Percentiles rank a stretch among this genome's conserved stretches.
These are phyloP conservation scores for Drosophila teissieri DNA, from an alignment of 1,140 invertebrate genomes.

Conservation along the genomic window DNA sequence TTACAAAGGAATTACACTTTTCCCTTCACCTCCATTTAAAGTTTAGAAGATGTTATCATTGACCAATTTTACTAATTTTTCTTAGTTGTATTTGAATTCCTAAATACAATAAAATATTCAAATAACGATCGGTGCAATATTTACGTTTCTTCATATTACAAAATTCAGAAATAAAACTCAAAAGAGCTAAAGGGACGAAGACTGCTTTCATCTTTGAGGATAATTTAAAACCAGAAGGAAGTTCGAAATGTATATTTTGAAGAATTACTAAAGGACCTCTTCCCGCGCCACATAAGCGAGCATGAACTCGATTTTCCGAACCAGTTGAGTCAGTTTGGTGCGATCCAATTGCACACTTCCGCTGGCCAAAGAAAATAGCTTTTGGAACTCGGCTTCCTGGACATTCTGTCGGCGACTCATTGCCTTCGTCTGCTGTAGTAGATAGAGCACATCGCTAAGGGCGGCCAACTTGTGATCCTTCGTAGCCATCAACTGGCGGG, in stretches of 20 bases:
- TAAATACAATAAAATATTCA: too few relatives aligned
- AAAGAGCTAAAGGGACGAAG: neutral
- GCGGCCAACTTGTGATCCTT: constrained; percentile 81
- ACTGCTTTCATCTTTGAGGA: constrained; percentile 2
- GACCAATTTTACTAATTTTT: too few relatives aligned
- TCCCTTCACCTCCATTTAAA: too few relatives aligned
- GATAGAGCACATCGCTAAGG: constrained; percentile 87
- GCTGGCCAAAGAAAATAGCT: constrained; percentile 81
- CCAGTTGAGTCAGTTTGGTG: constrained; percentile 85
- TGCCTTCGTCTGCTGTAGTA: constrained; percentile 85
- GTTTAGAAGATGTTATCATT: too few relatives aligned
- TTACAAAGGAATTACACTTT: too few relatives aligned
- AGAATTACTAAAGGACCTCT: constrained; percentile 37
- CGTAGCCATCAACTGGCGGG: constrained; percentile 61
- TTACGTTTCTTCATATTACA: neutral
- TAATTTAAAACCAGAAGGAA: constrained; percentile 4
- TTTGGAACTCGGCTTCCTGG: constrained; percentile 85
- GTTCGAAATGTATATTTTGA: constrained; percentile 32
- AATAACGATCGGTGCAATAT: neutral
- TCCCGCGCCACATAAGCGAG: constrained; percentile 87
- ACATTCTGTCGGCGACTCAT: constrained; percentile 65
- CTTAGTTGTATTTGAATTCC: too few relatives aligned
- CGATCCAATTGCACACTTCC: constrained; percentile 86
- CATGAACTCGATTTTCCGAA: constrained; percentile 90
- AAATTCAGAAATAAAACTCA: neutral